A percentile compares a stretch with the other conserved stretches of the same genome.
These are phyloP conservation scores for Galendromus occidentalis DNA, from an alignment of 1,140 invertebrate genomes.

Conservation along the genomic window DNA sequence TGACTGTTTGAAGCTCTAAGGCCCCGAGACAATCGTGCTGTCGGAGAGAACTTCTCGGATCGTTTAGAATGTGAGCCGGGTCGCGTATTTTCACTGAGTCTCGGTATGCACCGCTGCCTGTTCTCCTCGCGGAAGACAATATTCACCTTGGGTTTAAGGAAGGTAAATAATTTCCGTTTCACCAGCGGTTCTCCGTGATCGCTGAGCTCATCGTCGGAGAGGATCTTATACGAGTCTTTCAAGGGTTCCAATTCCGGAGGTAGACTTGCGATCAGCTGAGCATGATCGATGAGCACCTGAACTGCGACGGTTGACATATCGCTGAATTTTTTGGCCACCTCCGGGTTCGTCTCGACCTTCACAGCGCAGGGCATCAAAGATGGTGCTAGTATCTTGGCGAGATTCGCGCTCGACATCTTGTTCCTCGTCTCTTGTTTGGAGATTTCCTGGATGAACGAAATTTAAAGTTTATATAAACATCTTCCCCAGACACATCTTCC, in stretches of 20 bases:
- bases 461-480: neutral
- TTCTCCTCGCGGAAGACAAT: no score
- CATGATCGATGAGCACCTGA: neutral
- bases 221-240: neutral
- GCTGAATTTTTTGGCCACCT: neutral
- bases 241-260: conserved; percentile 3
- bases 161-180: neutral
- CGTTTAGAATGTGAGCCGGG: no score
- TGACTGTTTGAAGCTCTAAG: neutral
- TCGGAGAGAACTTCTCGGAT: neutral
- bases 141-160: neutral
- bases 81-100: no score
- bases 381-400: neutral
- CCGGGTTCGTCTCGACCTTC: neutral
- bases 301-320: neutral
- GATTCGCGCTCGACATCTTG: neutral
- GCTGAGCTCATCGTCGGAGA: neutral
- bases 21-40: neutral
- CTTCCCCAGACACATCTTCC: neutral
- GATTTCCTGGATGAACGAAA: neutral
- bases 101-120: no score
- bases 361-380: neutral
- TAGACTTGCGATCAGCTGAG: neutral
- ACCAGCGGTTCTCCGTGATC: conserved; percentile 7
- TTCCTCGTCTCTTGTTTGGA: neutral